Evolutionary conservation across 2,113 vertebrate species (phyloP).

Genomic region (Proteles cristata): DNA sequence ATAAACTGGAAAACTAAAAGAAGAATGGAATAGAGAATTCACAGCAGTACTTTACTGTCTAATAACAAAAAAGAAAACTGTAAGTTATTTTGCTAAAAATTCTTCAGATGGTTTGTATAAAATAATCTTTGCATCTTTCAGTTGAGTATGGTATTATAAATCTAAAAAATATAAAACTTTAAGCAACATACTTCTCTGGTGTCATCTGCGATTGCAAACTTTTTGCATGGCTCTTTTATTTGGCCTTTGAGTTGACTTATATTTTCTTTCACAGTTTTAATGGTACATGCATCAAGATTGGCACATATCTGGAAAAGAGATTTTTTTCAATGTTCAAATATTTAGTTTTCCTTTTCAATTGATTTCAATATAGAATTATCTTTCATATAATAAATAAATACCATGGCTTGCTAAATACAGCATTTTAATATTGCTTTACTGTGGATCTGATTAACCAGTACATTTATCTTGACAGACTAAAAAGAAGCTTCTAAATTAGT

Average conservation of each 20-base stretch:
- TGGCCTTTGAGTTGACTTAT: slow-evolving; percentile 78
- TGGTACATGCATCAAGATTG: slow-evolving; percentile 93
- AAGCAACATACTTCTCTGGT: slow-evolving; percentile 87
- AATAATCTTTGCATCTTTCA: not conserved
- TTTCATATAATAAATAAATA: not conserved
- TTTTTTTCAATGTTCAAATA: slow-evolving; percentile 37
- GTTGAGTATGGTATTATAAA: not conserved
- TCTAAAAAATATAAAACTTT: not conserved
- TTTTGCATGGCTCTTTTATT: slow-evolving; percentile 91
- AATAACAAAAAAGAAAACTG: not conserved
- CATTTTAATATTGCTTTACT: slow-evolving; percentile 1
- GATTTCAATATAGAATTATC: not conserved
- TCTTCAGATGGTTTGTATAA: not conserved
- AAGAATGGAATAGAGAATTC: not conserved
- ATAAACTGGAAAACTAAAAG: not conserved
- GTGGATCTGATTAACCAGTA: not conserved
- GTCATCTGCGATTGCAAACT: slow-evolving; percentile 87
- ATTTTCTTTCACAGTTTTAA: slow-evolving; percentile 90
- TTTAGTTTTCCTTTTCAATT: not conserved
- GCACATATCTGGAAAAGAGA: slow-evolving; percentile 93
- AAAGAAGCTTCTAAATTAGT: not conserved
- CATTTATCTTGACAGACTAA: not conserved
- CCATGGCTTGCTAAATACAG: not conserved
- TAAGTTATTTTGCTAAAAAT: not conserved
- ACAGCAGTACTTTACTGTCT: not conserved